Base-by-base conservation (phyloP, 2,797 vertebrate species). In the Apogon hyalosoma region DNA sequence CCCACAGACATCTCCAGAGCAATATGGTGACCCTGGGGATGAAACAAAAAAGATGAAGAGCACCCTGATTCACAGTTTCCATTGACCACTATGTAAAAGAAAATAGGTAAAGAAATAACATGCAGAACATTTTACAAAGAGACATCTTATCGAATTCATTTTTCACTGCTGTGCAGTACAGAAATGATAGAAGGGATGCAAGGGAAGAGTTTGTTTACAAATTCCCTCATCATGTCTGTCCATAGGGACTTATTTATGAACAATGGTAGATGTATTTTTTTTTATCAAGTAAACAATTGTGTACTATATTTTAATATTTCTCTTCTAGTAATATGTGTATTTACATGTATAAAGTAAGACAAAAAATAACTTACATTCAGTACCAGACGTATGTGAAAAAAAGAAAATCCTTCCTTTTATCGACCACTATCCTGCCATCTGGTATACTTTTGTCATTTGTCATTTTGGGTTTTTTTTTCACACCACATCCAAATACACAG, bases 1-100 rank as follows among this genome's bases (percentile, higher is more conserved):
- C 87, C 91, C 89, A 88, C 90, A 92, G 88, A 91, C 89, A 89
- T 91, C 91, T 91, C 87, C 76, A 87, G 73, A 89, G 84, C 86
- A 84, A 81, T 84, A 84, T 75, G 76, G 77, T 68, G 87, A 87
- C 83, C 85, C 77, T 77, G 53, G 79, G 84, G 85, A 85, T 57
- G 80, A 79, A 69, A 79, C 59, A 69, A 63, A 73, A 67, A 81
- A 64, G 80, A 85, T 83, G 76, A 87, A 83, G 76, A 81, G 84
- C 80, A 77, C 71, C 83, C 59, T 67, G 79, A 67, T 75, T 78
- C 68, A 73, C 79, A 77, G 56, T 76, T 81, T 75, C 48, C 60
- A 77, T 81, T 87, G 87, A 88, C 88, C 88, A 75, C 63, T 59
- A 50, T 51, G 48, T 69, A 73, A 80, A 83, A 67, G 63, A 74